Conservation (phyloP, 2,888 invertebrate species). For the Coelogynopora nodosa region DNA sequence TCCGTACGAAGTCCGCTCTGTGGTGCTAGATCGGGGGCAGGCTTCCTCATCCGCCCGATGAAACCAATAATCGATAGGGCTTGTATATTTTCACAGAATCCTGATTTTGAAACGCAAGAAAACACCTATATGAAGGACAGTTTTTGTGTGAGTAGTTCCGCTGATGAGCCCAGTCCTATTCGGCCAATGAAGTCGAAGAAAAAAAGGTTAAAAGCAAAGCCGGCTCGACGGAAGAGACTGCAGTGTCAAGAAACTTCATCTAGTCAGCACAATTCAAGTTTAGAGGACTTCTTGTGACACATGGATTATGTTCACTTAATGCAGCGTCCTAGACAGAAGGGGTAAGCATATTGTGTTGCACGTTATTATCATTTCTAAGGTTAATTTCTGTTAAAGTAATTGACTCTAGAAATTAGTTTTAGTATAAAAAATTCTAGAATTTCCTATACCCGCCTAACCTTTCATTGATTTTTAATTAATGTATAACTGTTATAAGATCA, state of each 20-base stretch:
- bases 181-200: background rate
- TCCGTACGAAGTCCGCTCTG: constrained; percentile 24
- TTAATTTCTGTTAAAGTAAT: too few relatives aligned
- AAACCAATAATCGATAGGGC: background rate
- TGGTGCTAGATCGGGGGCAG: background rate
- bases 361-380: too few relatives aligned
- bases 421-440: too few relatives aligned
- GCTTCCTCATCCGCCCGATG: background rate
- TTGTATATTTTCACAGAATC: background rate
- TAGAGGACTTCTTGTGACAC: background rate
- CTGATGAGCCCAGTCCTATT: background rate
- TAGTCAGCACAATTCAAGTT: constrained; percentile 18
- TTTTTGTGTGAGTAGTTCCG: constrained; percentile 14
- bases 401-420: too few relatives aligned
- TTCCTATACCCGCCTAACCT: too few relatives aligned
- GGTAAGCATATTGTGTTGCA: too few relatives aligned
- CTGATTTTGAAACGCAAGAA: background rate
- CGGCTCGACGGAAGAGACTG: background rate
- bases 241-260: background rate
- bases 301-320: too few relatives aligned
- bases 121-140: background rate
- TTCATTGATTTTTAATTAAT: too few relatives aligned
- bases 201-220: background rate
- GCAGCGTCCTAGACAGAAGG: too few relatives aligned
- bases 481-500: too few relatives aligned